phyloP scores from a whole-genome alignment of 1,140 invertebrate species.

The Archivesica marissinica region DNA sequence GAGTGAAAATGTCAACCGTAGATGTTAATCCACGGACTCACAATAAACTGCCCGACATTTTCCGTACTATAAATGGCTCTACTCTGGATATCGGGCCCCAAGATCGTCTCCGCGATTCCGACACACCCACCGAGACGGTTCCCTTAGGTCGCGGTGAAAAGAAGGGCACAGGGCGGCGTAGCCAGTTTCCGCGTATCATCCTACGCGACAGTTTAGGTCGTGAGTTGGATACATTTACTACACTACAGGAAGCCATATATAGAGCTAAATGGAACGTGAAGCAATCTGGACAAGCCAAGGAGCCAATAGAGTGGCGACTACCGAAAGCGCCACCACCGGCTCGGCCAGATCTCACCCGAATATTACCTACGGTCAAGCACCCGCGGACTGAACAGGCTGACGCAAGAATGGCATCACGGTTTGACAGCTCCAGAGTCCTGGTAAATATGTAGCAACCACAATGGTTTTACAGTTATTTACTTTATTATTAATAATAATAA shows the following conservation, averaged over 20 bases:
- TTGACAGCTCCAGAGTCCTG: constrained; percentile 14
- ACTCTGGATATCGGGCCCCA: constrained; percentile 43
- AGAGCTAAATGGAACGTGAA: constrained; percentile 73
- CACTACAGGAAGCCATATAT: constrained; percentile 79
- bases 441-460: no score
- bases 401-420: background rate
- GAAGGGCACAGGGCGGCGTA: background rate
- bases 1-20: constrained; percentile 21
- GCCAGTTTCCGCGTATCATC: constrained; percentile 68
- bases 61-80: constrained; percentile 44
- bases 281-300: constrained; percentile 65
- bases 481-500: no score
- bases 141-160: background rate
- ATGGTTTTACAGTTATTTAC: no score
- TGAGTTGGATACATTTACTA: constrained; percentile 76
- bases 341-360: constrained; percentile 75
- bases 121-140: background rate
- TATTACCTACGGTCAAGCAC: constrained; percentile 58
- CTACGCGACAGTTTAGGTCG: constrained; percentile 69
- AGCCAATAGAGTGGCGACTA: constrained; percentile 76
- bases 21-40: constrained; percentile 1
- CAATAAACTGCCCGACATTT: constrained; percentile 52
- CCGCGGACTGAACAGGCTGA: background rate
- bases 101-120: constrained; percentile 36
- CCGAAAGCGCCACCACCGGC: constrained; percentile 77